Evolutionary conservation across 2,113 vertebrate genomes (phyloP).

Genomic region (Nanorana parkeri): DNA sequence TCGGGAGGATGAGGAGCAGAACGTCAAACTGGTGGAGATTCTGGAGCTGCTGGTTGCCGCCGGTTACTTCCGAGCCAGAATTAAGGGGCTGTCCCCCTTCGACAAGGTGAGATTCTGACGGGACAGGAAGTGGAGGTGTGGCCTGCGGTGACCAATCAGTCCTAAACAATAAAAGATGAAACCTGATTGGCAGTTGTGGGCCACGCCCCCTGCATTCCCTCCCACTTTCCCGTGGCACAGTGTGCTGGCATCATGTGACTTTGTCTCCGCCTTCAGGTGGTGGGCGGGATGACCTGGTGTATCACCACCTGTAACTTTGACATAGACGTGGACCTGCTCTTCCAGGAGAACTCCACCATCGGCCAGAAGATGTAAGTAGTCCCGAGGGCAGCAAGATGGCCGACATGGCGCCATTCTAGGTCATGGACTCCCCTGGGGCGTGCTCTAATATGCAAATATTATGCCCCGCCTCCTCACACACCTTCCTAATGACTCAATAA

Average conservation of each 20-base stretch:
- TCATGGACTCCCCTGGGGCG: too few relatives aligned
- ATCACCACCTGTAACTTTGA: conserved; percentile 97
- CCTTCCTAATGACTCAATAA: too few relatives aligned
- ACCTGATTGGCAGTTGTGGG: too few relatives aligned
- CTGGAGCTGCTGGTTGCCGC: conserved; percentile 94
- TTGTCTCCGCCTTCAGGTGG: conserved; percentile 79
- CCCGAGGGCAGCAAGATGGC: neutral
- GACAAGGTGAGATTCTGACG: conserved; percentile 83
- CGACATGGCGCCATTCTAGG: neutral
- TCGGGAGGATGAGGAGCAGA: conserved; percentile 96
- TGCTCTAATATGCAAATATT: too few relatives aligned
- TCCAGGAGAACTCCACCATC: conserved; percentile 99
- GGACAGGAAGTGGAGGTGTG: neutral
- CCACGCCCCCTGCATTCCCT: too few relatives aligned
- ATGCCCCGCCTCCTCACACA: neutral
- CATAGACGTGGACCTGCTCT: conserved; percentile 93
- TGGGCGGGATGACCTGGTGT: conserved; percentile 98
- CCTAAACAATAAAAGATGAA: too few relatives aligned
- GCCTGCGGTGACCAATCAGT: too few relatives aligned
- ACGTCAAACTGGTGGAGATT: conserved; percentile 89
- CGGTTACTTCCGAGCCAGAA: conserved; percentile 95
- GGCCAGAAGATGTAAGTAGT: conserved; percentile 95
- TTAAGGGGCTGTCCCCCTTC: conserved; percentile 95
- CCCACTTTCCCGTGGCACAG: too few relatives aligned
- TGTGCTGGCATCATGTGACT: neutral